A percentile compares a stretch with the other conserved stretches of the same genome.
Evolutionary conservation across 2,113 vertebrate genomes (phyloP).

Genomic region (Crotalus tigris): DNA sequence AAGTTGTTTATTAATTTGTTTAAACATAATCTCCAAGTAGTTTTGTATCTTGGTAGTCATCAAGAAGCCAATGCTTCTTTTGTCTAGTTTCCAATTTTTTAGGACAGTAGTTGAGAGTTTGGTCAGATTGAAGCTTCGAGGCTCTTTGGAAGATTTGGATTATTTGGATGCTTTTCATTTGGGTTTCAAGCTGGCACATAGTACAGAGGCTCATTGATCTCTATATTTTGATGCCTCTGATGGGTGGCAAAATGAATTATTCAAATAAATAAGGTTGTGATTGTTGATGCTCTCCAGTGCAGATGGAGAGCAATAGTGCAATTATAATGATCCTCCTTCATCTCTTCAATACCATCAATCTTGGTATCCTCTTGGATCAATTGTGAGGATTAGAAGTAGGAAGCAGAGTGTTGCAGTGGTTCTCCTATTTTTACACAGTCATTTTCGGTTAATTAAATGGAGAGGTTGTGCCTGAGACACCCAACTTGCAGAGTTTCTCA

Average conservation of each 20-base stretch:
- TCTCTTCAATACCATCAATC: neutral
- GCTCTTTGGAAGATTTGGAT: neutral
- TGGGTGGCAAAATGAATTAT: neutral
- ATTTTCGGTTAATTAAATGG: neutral
- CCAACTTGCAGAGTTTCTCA: neutral
- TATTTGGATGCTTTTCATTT: neutral
- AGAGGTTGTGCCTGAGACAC: neutral
- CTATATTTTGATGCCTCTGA: neutral
- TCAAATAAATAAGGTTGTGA: neutral
- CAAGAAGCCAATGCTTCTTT: neutral
- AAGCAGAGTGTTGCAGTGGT: neutral
- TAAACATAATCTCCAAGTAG: neutral
- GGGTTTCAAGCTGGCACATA: neutral
- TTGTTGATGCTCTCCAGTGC: neutral
- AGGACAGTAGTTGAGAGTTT: neutral
- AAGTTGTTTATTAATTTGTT: neutral
- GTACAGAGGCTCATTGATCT: neutral
- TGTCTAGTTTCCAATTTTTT: neutral
- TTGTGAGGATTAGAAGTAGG: neutral
- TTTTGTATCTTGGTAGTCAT: neutral
- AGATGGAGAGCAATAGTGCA: neutral
- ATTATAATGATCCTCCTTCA: neutral
- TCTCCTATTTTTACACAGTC: neutral
- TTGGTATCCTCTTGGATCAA: neutral
- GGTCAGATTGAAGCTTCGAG: neutral